Evolutionary conservation across 1,140 invertebrate species (phyloP).

Genomic region (Pachypeltis micranthus): DNA sequence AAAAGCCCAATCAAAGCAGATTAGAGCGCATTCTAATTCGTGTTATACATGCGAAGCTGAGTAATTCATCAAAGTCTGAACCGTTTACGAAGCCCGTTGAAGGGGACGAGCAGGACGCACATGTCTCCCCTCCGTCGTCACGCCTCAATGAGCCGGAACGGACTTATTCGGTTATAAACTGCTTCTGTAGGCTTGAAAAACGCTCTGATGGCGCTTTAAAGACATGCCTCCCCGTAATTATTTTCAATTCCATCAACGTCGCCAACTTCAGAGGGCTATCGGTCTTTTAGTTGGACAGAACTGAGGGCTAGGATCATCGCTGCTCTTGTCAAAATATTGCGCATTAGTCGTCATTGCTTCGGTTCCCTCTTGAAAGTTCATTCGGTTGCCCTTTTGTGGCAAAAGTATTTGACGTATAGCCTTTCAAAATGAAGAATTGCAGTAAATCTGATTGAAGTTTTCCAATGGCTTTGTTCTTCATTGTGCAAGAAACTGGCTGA

Average conservation of each 20-base stretch:
- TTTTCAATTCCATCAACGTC: constrained; percentile 6
- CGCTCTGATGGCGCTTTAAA: background rate
- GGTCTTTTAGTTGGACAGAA: background rate
- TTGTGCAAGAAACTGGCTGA: too few species aligned
- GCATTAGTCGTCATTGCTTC: background rate
- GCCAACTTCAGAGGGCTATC: background rate
- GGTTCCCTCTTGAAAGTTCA: too few species aligned
- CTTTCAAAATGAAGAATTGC: too few species aligned
- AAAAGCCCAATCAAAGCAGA: too few species aligned
- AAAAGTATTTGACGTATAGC: too few species aligned
- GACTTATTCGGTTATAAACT: constrained; percentile 3
- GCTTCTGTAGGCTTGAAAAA: constrained; percentile 6
- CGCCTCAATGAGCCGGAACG: constrained; percentile 2
- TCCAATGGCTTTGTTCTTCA: too few species aligned
- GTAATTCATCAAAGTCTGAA: constrained; percentile 6
- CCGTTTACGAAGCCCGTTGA: background rate
- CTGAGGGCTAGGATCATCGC: background rate
- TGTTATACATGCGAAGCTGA: too few species aligned
- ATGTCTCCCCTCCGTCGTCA: background rate
- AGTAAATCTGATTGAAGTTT: too few species aligned
- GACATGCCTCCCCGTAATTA: background rate
- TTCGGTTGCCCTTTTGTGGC: too few species aligned
- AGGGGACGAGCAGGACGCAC: background rate
- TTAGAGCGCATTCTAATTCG: too few species aligned
- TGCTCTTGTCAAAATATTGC: background rate